Evolutionary conservation across 1,140 invertebrate genomes (phyloP).

Genomic region (Cepaea nemoralis): DNA sequence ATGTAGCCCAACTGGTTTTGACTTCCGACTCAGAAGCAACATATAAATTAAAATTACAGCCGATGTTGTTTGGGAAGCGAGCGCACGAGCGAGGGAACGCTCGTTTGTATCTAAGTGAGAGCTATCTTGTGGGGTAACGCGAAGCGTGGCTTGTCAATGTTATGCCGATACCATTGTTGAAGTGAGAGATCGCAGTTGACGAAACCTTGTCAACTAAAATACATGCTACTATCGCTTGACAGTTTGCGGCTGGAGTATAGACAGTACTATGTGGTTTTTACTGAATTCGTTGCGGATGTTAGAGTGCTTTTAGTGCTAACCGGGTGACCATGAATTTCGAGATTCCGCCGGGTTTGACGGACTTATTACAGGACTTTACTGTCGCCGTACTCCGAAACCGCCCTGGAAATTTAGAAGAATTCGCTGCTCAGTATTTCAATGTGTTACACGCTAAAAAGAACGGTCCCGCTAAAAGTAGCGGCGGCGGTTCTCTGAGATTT

Average conservation of each 20-base stretch:
- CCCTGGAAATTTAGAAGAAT: constrained; percentile 89
- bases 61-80: background rate
- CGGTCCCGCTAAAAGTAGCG: constrained; percentile 6
- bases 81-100: background rate
- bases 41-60: too few species aligned
- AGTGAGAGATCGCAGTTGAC: background rate
- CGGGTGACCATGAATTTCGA: constrained; percentile 69
- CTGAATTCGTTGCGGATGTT: background rate
- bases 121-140: too few species aligned
- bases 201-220: background rate
- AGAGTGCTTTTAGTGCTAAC: background rate
- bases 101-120: background rate
- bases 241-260: background rate
- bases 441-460: constrained; percentile 72
- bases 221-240: background rate
- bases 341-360: constrained; percentile 90
- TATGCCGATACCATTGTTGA: background rate
- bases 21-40: too few species aligned
- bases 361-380: constrained; percentile 94
- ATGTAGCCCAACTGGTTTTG: too few species aligned
- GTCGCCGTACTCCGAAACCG: constrained; percentile 93
- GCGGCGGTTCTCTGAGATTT: constrained; percentile 27
- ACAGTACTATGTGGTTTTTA: background rate
- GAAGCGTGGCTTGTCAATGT: background rate
- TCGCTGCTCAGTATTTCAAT: constrained; percentile 92